Evolutionary conservation across 2,888 invertebrate species (phyloP).

Genomic region (Amiota mariae): DNA sequence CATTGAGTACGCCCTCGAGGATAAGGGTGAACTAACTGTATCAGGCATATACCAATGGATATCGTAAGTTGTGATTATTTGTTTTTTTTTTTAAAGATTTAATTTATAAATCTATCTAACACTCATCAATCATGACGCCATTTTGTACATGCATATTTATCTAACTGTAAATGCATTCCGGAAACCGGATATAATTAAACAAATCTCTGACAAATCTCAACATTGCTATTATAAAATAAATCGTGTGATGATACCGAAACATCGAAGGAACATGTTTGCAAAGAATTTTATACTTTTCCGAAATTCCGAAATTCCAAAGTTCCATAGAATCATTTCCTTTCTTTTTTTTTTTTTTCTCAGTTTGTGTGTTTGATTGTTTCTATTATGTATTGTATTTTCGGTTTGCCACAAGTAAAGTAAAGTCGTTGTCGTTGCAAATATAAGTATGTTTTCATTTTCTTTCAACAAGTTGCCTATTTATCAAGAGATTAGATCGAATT

Average conservation of each 20-base stretch:
- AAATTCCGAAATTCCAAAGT: not conserved
- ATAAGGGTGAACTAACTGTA: conserved; percentile 90
- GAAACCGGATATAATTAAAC: conserved; percentile 65
- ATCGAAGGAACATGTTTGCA: not conserved
- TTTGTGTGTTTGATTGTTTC: conserved; percentile 35
- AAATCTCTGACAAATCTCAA: conserved; percentile 56
- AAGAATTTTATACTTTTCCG: not conserved
- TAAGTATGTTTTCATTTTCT: not conserved
- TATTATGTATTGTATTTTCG: conserved; percentile 1
- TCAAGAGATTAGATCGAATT: conserved; percentile 24
- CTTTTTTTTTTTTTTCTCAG: conserved; percentile 23
- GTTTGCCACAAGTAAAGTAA: conserved; percentile 18
- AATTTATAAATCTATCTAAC: not conserved
- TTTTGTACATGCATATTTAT: conserved; percentile 49
- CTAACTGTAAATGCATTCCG: conserved; percentile 12
- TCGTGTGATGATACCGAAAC: no score
- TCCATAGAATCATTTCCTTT: conserved; percentile 25
- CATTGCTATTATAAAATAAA: no score
- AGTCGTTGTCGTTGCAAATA: conserved; percentile 3
- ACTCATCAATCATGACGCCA: conserved; percentile 47
- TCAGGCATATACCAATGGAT: conserved; percentile 95
- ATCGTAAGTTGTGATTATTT: conserved; percentile 81
- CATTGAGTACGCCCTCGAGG: conserved; percentile 89
- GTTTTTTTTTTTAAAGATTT: not conserved
- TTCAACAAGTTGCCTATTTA: conserved; percentile 33